Conservation (phyloP, 2,113 vertebrate genomes). For the Nothocercus nigrocapillus region DNA sequence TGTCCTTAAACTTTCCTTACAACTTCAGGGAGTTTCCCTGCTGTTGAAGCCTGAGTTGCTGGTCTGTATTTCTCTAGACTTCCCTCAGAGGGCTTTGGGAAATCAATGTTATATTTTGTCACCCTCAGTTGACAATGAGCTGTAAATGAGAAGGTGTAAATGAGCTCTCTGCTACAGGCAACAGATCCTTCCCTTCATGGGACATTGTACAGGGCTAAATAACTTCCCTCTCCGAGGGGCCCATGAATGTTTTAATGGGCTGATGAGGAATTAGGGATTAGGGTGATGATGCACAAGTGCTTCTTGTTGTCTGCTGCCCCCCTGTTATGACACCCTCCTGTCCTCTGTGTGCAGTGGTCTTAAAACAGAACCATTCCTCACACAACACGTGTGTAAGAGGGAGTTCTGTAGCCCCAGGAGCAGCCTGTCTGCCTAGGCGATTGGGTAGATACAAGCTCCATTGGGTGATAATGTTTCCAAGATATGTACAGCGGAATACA, state of each 20-base stretch:
- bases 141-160: not conserved
- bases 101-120: not conserved
- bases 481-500: not conserved
- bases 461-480: not conserved
- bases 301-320: too few relatives aligned
- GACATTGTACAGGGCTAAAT: not conserved
- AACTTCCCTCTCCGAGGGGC: too few relatives aligned
- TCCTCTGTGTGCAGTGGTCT: too few relatives aligned
- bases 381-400: not conserved
- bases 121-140: not conserved
- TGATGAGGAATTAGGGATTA: too few relatives aligned
- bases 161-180: not conserved
- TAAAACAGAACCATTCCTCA: too few relatives aligned
- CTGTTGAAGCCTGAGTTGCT: not conserved
- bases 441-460: not conserved
- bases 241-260: too few relatives aligned
- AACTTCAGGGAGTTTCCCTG: not conserved
- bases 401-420: not conserved
- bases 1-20: not conserved
- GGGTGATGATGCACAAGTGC: too few relatives aligned
- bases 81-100: not conserved
- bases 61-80: not conserved
- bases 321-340: too few relatives aligned
- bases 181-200: not conserved
- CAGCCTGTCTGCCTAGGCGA: not conserved